Evolutionary conservation across 2,888 invertebrate genomes (phyloP).

Genomic region (Chrysodeixis includens): DNA sequence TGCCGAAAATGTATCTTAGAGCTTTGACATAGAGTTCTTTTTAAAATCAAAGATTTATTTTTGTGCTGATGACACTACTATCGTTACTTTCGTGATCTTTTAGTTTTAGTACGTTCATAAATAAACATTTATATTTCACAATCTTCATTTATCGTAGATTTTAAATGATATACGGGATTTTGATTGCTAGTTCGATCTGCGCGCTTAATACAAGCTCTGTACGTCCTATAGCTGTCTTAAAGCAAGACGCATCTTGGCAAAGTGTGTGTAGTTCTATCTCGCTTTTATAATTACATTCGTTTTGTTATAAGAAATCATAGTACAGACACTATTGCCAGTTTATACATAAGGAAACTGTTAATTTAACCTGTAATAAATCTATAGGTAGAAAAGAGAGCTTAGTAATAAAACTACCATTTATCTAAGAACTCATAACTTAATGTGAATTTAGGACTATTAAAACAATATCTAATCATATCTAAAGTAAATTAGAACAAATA

Average conservation of each 20-base stretch:
- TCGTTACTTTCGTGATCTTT: neutral
- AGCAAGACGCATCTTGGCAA: no score
- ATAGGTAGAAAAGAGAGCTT: no score
- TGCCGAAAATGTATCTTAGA: neutral
- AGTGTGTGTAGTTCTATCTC: no score
- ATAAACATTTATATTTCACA: conserved; percentile 35
- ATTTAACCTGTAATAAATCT: neutral
- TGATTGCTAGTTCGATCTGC: no score
- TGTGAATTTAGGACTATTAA: conserved; percentile 24
- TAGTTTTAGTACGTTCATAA: neutral
- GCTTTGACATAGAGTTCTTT: neutral
- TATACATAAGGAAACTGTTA: conserved; percentile 45
- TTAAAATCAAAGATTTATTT: neutral
- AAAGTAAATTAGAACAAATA: conserved; percentile 10
- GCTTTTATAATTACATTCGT: no score
- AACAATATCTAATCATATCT: conserved; percentile 15
- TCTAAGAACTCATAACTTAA: conserved; percentile 18
- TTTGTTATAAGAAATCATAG: neutral
- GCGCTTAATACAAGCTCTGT: no score
- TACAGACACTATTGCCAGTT: neutral
- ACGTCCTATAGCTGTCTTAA: no score
- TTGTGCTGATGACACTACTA: conserved; percentile 9
- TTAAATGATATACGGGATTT: neutral
- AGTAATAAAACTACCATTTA: conserved; percentile 36
- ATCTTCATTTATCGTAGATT: conserved; percentile 51